Conservation (phyloP, 2,113 vertebrate species). For the Ctenomys sociabilis region DNA sequence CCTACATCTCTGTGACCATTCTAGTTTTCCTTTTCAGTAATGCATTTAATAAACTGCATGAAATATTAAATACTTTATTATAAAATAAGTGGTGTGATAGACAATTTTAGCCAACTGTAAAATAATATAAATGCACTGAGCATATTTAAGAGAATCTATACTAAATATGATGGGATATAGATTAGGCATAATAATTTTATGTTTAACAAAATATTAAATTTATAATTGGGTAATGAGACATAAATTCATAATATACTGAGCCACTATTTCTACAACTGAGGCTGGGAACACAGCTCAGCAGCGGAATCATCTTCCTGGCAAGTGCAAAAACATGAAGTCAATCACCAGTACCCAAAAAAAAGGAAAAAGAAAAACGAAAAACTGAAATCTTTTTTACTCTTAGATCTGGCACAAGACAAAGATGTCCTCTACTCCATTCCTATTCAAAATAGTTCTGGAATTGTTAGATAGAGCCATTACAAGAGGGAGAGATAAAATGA, state of each 20-base stretch:
- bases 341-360: too few species aligned
- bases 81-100: background rate
- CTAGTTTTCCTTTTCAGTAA: background rate
- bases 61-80: background rate
- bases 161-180: too few species aligned
- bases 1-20: background rate
- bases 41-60: background rate
- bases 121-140: background rate
- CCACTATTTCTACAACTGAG: background rate
- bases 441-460: too few species aligned
- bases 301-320: too few species aligned
- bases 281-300: too few species aligned
- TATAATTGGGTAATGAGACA: background rate
- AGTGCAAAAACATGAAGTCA: too few species aligned
- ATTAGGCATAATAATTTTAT: background rate
- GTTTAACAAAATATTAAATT: background rate
- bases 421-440: too few species aligned
- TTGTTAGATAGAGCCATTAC: too few species aligned
- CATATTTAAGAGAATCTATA: background rate
- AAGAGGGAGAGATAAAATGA: too few species aligned
- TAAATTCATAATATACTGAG: background rate
- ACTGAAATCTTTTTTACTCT: too few species aligned
- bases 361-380: too few species aligned
- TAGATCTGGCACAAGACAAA: too few species aligned
- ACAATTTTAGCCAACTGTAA: background rate